A percentile compares a stretch with the other conserved stretches of the same genome.
Evolutionary conservation across 2,888 invertebrate genomes (phyloP).

Genomic region (Hirtodrosophila alboralis): DNA sequence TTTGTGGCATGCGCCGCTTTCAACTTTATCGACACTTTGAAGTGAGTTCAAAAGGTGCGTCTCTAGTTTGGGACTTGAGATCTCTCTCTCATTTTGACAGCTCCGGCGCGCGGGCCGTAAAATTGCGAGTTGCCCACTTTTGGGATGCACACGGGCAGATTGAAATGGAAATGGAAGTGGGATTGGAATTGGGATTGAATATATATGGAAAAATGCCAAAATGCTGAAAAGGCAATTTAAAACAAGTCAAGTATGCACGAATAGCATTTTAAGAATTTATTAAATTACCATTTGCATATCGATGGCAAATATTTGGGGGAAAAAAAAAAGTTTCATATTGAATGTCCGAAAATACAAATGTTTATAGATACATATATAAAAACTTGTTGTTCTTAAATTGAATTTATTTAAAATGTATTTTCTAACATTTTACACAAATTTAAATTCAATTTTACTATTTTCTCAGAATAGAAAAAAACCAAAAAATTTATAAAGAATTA

Average conservation of each 20-base stretch:
- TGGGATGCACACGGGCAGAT: slow-evolving; percentile 16
- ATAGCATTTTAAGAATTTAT: slow-evolving; percentile 23
- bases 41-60: slow-evolving; percentile 67
- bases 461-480: no score
- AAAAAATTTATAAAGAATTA: no score
- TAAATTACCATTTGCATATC: slow-evolving; percentile 37
- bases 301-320: slow-evolving; percentile 27
- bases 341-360: background rate
- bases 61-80: slow-evolving; percentile 36
- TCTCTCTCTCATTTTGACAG: slow-evolving; percentile 23
- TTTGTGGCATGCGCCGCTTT: slow-evolving; percentile 17
- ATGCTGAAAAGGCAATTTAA: slow-evolving; percentile 5
- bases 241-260: slow-evolving; percentile 35
- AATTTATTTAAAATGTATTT: background rate
- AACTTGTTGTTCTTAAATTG: background rate
- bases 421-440: no score
- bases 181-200: background rate
- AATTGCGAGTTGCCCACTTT: slow-evolving; percentile 40
- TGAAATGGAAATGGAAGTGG: slow-evolving; percentile 20
- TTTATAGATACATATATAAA: background rate
- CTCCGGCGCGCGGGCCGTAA: slow-evolving; percentile 26
- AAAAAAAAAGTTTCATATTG: slow-evolving; percentile 1
- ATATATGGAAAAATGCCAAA: slow-evolving; percentile 26
- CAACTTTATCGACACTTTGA: slow-evolving; percentile 54
- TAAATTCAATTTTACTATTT: no score